Base-by-base conservation (phyloP, 1,140 invertebrate genomes). In the Glossosoma conforme region DNA sequence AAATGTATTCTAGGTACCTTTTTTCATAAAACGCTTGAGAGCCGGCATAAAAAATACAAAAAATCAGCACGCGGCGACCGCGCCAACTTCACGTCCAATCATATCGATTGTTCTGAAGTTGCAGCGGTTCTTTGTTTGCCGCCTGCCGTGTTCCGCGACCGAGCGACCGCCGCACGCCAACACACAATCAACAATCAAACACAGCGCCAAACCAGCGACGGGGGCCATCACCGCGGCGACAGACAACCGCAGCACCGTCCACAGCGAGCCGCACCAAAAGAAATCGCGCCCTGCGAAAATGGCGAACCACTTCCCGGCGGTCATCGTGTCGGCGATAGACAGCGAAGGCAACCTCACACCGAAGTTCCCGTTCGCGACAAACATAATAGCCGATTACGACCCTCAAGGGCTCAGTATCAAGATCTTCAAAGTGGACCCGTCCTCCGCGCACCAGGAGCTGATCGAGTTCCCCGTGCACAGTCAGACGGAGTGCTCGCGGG, bases 361-460 rank as follows among this genome's bases (percentile, higher is more conserved):
- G 56, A 84, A 84, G 73, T 86, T 79, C 67, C 80, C 81, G 58
- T 80, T 79, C 61, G 76, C 80, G 62, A 83, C 85, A 53, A 79
- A 74, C 65, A 66, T 86, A 66, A 78, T 77, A 69, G 77, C 85
- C 62, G 84, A 85, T 62, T 86, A 87, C 68, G 84, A 87, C 68
- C 84, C 84, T 30, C 84, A 87, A 70, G 85, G 84, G 61, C 73
- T 86, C 54, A 84, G 80, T 70, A 70, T 86, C 58, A 82, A 82
- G 73, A 72, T 86, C 62, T 74, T 80, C 58, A 66, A 68, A 63
- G 64, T 70, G 32, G 69, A 72, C 60, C 67, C 70, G 25, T 65
- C 68, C 52, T 54, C 69, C 40, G 67, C 64, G 6, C 8, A 17
- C 10, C 70, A 70, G 45, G 69, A 72, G 60, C 61, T 83, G 56